These are phyloP conservation scores for rat (Rattus norvegicus) DNA, from an alignment of 2,113 vertebrate species.

Conservation along the genomic window DNA sequence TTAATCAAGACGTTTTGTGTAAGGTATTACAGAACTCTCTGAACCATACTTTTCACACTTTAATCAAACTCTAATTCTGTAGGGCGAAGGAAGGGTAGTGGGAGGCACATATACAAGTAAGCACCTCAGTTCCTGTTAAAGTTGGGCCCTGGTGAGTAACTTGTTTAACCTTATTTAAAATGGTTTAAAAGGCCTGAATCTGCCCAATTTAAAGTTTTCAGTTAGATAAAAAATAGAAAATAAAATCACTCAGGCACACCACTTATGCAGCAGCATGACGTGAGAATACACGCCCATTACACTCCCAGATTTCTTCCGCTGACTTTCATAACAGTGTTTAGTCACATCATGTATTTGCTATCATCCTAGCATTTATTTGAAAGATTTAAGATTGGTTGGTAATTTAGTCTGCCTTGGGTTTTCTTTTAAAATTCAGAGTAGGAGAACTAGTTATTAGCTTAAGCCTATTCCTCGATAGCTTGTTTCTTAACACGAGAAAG, in stretches of 20 bases:
- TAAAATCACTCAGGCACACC: background rate
- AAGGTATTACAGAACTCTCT: constrained; percentile 1
- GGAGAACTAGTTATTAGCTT: constrained; percentile 14
- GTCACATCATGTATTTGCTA: constrained; percentile 55
- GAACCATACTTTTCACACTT: constrained; percentile 23
- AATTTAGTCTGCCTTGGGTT: constrained; percentile 48
- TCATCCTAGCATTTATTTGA: constrained; percentile 30
- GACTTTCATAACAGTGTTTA: constrained; percentile 62
- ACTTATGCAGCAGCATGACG: background rate
- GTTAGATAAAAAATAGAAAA: constrained; percentile 32
- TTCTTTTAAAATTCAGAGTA: constrained; percentile 59
- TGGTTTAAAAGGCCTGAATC: constrained; percentile 32
- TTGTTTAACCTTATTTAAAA: constrained; percentile 33
- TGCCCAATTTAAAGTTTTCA: constrained; percentile 23
- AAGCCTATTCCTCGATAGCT: constrained; percentile 36
- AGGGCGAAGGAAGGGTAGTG: background rate
- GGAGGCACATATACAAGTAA: background rate
- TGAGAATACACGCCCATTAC: background rate
- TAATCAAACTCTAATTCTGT: constrained; percentile 37
- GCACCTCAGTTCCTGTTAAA: constrained; percentile 2
- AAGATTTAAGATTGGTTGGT: constrained; percentile 41
- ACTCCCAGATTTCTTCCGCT: constrained; percentile 15
- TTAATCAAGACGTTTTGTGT: constrained; percentile 14
- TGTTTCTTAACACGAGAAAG: constrained; percentile 48
- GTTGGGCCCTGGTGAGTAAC: background rate